Base-by-base conservation (phyloP, 2,888 invertebrate genomes). In the Heliconius hortense region DNA sequence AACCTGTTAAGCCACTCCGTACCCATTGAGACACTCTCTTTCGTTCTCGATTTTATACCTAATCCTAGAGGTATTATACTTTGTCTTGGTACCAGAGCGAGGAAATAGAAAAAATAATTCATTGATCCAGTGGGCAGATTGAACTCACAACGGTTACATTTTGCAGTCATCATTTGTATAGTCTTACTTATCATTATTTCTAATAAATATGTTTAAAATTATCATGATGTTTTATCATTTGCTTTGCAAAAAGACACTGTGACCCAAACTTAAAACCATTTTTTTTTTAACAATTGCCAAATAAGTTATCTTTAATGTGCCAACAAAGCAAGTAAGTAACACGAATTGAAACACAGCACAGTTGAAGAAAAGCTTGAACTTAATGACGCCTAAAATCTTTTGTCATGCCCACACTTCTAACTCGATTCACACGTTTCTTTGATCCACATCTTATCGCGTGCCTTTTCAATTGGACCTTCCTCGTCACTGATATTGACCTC, bases 341-440 rank as follows among this genome's bases (percentile, higher is more conserved):
- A 39, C 56, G 26, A 3, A 60, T 21, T 15, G 11, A 77, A 80
- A 76, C 76, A 70, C n/a, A 43, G 76, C 74, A 78, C 74, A 72
- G 69, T 72, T 78, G 82, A 83, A 85, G 82, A 83, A 86, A 82
- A 84, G 82, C 84, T 85, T 82, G 82, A 84, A 84, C 87, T 88
- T 89, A 90, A 89, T 89, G 90, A 89, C 82, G 86, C 82, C 82
- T 83, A 83, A 84, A 83, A 80, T 82, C 86, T 85, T 86, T 87
- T 86, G 84, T 85, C 82, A 78, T 77, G 77, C 81, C 82, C 79
- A 76, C 73, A 74, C 74, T 77, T 73, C 75, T 79, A 77, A 80
- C 78, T 78, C 82, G 82, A 88, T 89, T 88, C 90, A 88, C 89
- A 90, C 88, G 85, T 89, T 86, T 84, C 80, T 89, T 90, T 90